Base-by-base conservation (phyloP, 1,140 invertebrate species). In the Acromyrmex charruanus region DNA sequence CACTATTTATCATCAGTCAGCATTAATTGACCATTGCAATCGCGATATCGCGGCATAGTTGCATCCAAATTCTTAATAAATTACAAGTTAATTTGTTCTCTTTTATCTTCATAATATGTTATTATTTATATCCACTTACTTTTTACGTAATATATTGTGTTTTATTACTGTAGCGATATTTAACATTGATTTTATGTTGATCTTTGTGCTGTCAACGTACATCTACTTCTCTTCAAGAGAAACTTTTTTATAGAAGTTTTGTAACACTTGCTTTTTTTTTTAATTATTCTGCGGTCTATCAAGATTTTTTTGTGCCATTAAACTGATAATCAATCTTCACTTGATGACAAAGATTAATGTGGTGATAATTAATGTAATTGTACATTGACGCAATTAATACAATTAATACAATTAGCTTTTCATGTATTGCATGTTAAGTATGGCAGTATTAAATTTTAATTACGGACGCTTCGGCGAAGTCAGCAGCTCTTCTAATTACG, bases 1-100 rank as follows among this genome's bases (percentile, higher is more conserved):
- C 51, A 68, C 58, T 59, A 88, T 90, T 28, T 61, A 51, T 51
- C 85, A 89, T 90, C 89, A 77, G 63, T 79, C 77, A 28, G 53
- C 66, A 90, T 90, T 87, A 84, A 90, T 90, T 90, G 88, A 87
- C 87, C 89, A 44, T 68, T 63, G 74, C 58, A 79, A 88, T 90
- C 71, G 87, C 68, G 14, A 25, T 65, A 31, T 39, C 35, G 35
- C 35, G 6, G 51, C 25, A 59, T 53, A 49, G 35, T 86, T 25
- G 59, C 35, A 65, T 35, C 5, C 49, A 65, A 16, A 75, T 63
- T 63, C 3, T 63, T 31, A 63, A 21, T 21, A 66, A 21, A 68
- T 53, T 79, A 80, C 2, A 21, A 31, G 25, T n/a, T 68, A 14
- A 53, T 35, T 49, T 35, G 9, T 68, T 28, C 16, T 28, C 21